phyloP scores from a whole-genome alignment of 2,888 invertebrate species.

The Lottia scabra region DNA sequence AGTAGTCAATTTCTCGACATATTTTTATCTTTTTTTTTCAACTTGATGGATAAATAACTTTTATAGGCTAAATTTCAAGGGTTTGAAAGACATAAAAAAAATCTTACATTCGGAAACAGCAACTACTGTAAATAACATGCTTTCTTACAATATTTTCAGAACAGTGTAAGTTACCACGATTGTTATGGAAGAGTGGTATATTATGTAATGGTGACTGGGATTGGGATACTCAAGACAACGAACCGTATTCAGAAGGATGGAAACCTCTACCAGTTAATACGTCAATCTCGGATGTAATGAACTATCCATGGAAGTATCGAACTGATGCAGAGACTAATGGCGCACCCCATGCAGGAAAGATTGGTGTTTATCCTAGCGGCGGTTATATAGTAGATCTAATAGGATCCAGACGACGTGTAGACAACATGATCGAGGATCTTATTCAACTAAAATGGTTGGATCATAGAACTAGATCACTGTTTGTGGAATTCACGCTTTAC shows the following conservation, averaged over 20 bases:
- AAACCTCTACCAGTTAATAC: constrained; percentile 14
- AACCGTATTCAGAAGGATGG: constrained; percentile 40
- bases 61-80: too few relatives aligned
- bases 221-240: constrained; percentile 34
- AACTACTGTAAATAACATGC: too few relatives aligned
- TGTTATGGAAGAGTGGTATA: constrained; percentile 27
- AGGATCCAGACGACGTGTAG: constrained; percentile 36
- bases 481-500: constrained; percentile 51
- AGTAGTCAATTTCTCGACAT: too few relatives aligned
- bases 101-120: too few relatives aligned
- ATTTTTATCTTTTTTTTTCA: too few relatives aligned
- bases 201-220: constrained; percentile 41
- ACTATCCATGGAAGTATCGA: constrained; percentile 44
- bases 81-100: too few relatives aligned
- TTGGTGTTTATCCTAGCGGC: constrained; percentile 49
- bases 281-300: constrained; percentile 13
- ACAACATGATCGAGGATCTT: constrained; percentile 25
- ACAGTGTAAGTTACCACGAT: constrained; percentile 28
- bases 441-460: constrained; percentile 43
- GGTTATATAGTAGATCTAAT: constrained; percentile 49
- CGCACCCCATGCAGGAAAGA: constrained; percentile 44
- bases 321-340: constrained; percentile 42
- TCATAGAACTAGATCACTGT: constrained; percentile 42
- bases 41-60: too few relatives aligned
- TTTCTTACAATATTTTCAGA: constrained; percentile 25